phyloP scores from a whole-genome alignment of 1,140 invertebrate species.

The Brachionus asplanchnoidis region DNA sequence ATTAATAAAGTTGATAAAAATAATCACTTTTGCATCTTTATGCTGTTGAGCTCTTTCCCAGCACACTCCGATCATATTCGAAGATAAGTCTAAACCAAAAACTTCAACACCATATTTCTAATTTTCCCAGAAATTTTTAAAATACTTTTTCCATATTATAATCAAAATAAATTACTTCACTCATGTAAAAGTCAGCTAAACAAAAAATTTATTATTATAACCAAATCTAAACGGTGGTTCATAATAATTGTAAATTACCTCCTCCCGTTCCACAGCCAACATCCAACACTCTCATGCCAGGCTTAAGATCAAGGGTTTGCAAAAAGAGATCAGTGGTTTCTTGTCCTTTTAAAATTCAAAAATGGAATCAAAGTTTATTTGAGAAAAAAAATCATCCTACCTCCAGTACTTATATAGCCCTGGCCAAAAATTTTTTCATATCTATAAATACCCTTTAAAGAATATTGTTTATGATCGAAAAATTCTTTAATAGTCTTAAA shows the following conservation, averaged over 20 bases:
- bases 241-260: slow-evolving; percentile 49
- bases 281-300: slow-evolving; percentile 58
- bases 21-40: slow-evolving; percentile 45
- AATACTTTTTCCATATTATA: background rate
- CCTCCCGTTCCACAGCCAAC: slow-evolving; percentile 65
- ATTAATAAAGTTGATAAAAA: background rate
- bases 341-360: slow-evolving; percentile 51
- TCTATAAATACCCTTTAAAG: slow-evolving; percentile 59
- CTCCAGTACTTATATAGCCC: slow-evolving; percentile 63
- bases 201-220: background rate
- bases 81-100: slow-evolving; percentile 62
- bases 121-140: background rate
- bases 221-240: background rate
- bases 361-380: slow-evolving; percentile 56
- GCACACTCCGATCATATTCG: slow-evolving; percentile 65
- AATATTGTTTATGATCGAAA: slow-evolving; percentile 64
- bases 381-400: slow-evolving; percentile 48
- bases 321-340: slow-evolving; percentile 34
- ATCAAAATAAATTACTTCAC: slow-evolving; percentile 25
- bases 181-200: slow-evolving; percentile 34
- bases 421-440: slow-evolving; percentile 65
- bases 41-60: slow-evolving; percentile 49
- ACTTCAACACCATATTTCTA: slow-evolving; percentile 59
- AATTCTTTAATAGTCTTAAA: slow-evolving; percentile 59
- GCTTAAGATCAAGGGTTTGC: background rate